A percentile compares a stretch with the other conserved stretches of the same genome.
phyloP scores from a whole-genome alignment of 2,113 vertebrate genomes.

The Mesembrinibis cayennensis region DNA sequence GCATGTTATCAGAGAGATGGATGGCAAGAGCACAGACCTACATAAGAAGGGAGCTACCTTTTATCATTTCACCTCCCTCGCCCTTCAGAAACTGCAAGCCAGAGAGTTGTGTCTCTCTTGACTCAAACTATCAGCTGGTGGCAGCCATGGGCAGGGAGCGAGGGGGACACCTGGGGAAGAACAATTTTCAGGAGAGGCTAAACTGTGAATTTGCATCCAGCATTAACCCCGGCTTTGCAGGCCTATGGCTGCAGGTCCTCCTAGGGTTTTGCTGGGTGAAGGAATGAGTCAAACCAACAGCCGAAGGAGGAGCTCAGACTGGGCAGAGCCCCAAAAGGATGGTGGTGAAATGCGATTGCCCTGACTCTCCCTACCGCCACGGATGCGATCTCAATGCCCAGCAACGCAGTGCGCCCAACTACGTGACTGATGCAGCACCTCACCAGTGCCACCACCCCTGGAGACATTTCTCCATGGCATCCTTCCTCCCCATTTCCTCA shows the following conservation, averaged over 20 bases:
- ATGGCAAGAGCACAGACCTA: neutral
- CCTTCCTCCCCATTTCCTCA: neutral
- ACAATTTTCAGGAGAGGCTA: neutral
- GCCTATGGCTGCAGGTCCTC: neutral
- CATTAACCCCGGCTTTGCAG: neutral
- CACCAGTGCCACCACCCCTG: neutral
- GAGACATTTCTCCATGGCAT: neutral
- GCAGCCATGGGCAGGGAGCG: neutral
- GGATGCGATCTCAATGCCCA: neutral
- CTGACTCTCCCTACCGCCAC: neutral
- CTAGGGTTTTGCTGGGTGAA: neutral
- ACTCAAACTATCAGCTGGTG: neutral
- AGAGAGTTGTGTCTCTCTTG: neutral
- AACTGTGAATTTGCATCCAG: neutral
- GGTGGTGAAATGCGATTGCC: accelerated
- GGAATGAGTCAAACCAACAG: neutral
- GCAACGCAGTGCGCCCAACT: accelerated
- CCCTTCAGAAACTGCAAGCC: neutral
- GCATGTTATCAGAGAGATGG: neutral
- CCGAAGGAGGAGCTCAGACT: neutral
- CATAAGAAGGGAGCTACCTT: neutral
- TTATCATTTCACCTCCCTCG: neutral
- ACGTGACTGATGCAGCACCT: neutral
- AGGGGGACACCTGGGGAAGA: neutral
- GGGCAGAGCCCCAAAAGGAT: neutral